A percentile compares a stretch with the other conserved stretches of the same genome.
Conservation (phyloP, 2,888 invertebrate species). For the Stenolophus ochropezus region DNA sequence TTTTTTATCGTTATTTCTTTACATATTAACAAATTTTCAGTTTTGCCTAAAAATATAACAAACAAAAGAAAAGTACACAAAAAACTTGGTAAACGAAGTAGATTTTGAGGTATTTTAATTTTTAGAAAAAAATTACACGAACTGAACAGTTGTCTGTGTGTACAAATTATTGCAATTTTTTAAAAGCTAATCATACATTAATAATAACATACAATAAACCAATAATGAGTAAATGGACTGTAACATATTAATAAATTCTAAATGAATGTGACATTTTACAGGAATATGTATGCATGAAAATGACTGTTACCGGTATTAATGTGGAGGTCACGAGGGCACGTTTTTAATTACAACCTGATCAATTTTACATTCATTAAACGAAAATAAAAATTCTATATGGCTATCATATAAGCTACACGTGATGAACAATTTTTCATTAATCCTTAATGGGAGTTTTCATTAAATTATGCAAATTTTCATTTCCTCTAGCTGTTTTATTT, state of each 20-base stretch:
- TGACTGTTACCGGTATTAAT: neutral
- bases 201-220: neutral
- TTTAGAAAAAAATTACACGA: no score
- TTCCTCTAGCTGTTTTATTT: conserved; percentile 1
- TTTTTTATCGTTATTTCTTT: no score
- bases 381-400: conserved; percentile 5
- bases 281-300: conserved; percentile 1
- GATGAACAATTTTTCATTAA: conserved; percentile 31
- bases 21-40: no score
- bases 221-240: neutral
- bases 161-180: no score
- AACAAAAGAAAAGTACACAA: no score
- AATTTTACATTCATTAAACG: conserved; percentile 22
- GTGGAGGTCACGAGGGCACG: neutral
- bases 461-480: conserved; percentile 38
- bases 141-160: no score
- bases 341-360: conserved; percentile 33
- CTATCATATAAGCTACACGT: neutral
- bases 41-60: no score
- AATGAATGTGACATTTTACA: neutral
- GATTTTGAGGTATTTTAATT: no score
- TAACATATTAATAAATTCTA: neutral
- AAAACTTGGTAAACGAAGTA: no score
- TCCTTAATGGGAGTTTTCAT: conserved; percentile 18
- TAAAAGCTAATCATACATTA: neutral